Conservation (phyloP, 2,113 vertebrate species). For the human (Homo sapiens) region DNA sequence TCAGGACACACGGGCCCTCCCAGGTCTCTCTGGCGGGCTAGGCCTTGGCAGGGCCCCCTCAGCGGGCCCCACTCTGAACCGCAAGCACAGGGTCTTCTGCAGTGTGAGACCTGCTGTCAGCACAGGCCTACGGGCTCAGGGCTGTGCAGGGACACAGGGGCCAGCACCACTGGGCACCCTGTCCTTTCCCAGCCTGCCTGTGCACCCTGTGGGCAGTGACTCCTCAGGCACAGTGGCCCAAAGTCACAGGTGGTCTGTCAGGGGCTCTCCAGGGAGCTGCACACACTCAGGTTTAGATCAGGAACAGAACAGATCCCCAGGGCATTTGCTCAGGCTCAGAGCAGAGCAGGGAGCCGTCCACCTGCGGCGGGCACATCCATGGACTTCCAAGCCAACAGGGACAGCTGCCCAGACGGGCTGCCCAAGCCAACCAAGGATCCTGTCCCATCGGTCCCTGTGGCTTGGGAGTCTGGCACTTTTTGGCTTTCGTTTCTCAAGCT, state of each 20-base stretch:
- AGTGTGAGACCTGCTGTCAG: accelerated
- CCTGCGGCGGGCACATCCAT: neutral
- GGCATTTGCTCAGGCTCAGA: neutral
- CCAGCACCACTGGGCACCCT: neutral
- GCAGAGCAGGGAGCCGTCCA: neutral
- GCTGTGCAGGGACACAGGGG: neutral
- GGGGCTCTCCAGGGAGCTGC: too few species aligned
- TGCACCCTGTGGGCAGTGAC: neutral
- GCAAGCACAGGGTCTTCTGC: too few species aligned
- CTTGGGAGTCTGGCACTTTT: neutral
- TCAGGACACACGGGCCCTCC: too few species aligned
- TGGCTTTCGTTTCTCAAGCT: neutral
- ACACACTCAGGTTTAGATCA: neutral
- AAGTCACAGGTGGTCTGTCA: neutral
- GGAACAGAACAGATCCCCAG: neutral
- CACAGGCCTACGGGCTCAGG: neutral
- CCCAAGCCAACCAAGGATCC: too few species aligned
- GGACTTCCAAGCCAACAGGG: neutral
- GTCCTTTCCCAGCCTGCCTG: conserved; percentile 43
- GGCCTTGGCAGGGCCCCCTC: neutral
- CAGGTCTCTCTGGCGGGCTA: neutral
- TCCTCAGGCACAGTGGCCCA: neutral
- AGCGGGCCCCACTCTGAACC: neutral
- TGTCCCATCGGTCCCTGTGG: neutral
- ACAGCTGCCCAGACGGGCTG: neutral